Base-by-base conservation (phyloP, 2,888 invertebrate species). In the Orthosia gracilis region DNA sequence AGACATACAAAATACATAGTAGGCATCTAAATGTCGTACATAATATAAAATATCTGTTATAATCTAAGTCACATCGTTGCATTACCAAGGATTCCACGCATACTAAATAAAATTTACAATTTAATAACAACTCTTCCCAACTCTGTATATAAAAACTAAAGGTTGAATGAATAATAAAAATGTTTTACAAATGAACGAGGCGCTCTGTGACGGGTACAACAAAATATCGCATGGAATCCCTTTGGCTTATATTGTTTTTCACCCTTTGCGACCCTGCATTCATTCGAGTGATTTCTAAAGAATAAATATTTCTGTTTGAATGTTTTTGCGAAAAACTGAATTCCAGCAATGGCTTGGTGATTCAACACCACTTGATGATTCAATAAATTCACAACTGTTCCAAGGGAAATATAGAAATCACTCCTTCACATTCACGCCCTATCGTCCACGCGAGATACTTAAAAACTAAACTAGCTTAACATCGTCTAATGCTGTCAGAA, bases 401-500 rank as follows among this genome's bases (percentile, higher is more conserved):
- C 84, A 85, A 76, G 54, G 49, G 69, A 79, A 85, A 77, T 70
- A 68, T 31, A 84, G 90, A 93, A 93, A 93, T 90, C 93, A 94
- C 92, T 89, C 89, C 72, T 68, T 88, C 72, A 72, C 80, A 87
- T 71, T 80, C 82, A 86, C 70, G 61, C 71, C 69, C 55, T 58
- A 18, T 63, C n/a, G n/a, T n/a, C n/a, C 73, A 70, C 72, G 69
- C 59, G 69, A 67, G 17, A 49, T 74, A 62, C 26, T 59, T 75
- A 78, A 45, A 18, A 45, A 75, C 82, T 94, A 94, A 73, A 84
- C 93, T 84, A 96, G 89, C 87, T 95, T 96, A 66, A 96, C 95
- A 78, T 95, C 96, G 82, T 96, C 95, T 72, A 96, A 94, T 5
- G 96, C 95, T 12, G 91, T 93, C 52, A 95, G 91, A 59, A 96